Evolutionary conservation across 2,113 vertebrate species (phyloP), one percentile per base, ranked within the genome.

Genomic region (Paracanthobrama guichenoti): DNA sequence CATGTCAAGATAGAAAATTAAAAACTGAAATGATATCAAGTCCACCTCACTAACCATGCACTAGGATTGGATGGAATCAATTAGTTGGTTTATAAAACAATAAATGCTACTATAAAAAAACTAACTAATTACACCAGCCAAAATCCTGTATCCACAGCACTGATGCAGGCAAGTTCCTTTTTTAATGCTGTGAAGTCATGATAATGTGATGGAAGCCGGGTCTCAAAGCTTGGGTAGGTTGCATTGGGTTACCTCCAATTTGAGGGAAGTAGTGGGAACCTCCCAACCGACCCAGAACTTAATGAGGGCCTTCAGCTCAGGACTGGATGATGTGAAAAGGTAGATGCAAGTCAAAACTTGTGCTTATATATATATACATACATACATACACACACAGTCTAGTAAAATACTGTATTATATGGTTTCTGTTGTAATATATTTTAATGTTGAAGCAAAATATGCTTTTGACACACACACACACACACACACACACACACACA

Each of bases 201-300:
- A 42, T 78, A 78, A 12, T 35, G 26, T 0, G 53, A 11, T 78
- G 75, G 53, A 77, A 78, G 75, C 4, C 75, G 20, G 39, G 55
- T 78, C 20, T 78, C 75, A n/a, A 78, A 59, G 1, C 75, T 46
- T 77, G 4, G 75, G 75, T 2, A 78, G 35, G 31, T 59, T 53
- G 26, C 75, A 57, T 28, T 57, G 6, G 9, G 59, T 13, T 18
- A 78, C 75, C 10, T 78, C 53, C 53, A 78, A 4, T 78, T 28
- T 59, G 53, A 78, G 28, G 18, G 75, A 57, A 12, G 18, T 6
- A 59, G 75, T 39, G 11, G 75, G 75, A 59, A 59, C 75, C 16
- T 78, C 75, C 75, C 53, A 78, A n/a, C 75, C 75, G 0, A 78
- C 53, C 75, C 50, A 78, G 53, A 78, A 59, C 31, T 78, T 78